Evolutionary conservation across 2,797 vertebrate species (phyloP), one percentile per base, ranked within the genome.

Genomic region (Clarias laeviceps): DNA sequence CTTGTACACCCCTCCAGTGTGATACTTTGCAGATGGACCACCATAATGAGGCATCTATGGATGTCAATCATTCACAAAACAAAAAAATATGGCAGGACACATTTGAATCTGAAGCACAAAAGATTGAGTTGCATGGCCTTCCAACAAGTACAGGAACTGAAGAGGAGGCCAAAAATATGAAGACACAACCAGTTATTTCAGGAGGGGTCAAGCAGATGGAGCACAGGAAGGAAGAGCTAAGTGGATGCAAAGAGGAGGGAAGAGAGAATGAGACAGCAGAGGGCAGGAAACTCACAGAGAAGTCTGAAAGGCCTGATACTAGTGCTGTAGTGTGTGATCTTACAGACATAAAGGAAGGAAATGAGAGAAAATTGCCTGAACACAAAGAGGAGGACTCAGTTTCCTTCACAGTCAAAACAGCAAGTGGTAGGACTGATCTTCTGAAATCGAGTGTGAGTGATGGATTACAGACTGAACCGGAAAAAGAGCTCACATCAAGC

Each of bases 161-260:
- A 77, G 86, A 80, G 56, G 27, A 72, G 65, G 72, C 40, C 50
- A 56, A 65, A 64, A 80, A 66, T 80, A 59, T 45, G 45, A 74
- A 70, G 73, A 50, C 73, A 68, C 56, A 82, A 72, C 29, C 61
- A 87, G 64, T 22, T 50, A 12, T 82, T 85, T 88, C 24, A 78
- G 72, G 54, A 74, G 40, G 73, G 24, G 79, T 22, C 40, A 69
- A 80, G 77, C 76, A 76, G 34, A n/a, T 24, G 57, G 82, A 76
- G 61, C 64, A 54, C 34, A 82, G 89, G 81, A 84, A 91, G 81
- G 89, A 89, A 90, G 90, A 91, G 88, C 88, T 88, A 89, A 83
- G 80, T 84, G 90, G 73, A 88, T 85, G 56, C 37, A 83, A 79
- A 74, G 85, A 85, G 8, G n/a, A 85, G 78, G 91, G 84, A 85